These are phyloP conservation scores for Gouania willdenowi DNA, from an alignment of 2,797 vertebrate species.

Conservation along the genomic window DNA sequence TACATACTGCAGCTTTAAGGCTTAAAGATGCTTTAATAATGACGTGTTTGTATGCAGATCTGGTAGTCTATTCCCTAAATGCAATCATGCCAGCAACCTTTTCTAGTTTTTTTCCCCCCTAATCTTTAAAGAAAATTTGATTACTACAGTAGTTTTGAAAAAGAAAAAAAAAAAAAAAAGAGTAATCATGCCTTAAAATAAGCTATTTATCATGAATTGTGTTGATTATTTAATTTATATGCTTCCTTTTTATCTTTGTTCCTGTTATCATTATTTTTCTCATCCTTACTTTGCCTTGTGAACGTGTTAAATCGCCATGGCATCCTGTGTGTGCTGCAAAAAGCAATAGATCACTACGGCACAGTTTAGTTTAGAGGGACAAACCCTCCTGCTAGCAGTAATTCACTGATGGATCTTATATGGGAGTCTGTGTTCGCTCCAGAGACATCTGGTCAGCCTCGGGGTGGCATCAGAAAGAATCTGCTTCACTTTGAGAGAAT, in stretches of 20 bases:
- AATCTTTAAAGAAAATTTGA: too few relatives aligned
- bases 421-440: conserved; percentile 23
- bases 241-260: conserved; percentile 7
- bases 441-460: conserved; percentile 37
- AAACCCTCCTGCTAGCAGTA: conserved; percentile 4
- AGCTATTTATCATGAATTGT: too few relatives aligned
- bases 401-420: conserved; percentile 25
- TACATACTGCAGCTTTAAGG: too few relatives aligned
- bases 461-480: conserved; percentile 22
- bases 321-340: neutral
- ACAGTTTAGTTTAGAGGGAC: conserved; percentile 8
- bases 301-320: conserved; percentile 32
- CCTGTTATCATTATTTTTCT: too few relatives aligned
- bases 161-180: too few relatives aligned
- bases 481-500: conserved; percentile 13
- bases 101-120: too few relatives aligned
- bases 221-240: neutral
- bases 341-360: conserved; percentile 31
- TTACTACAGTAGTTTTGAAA: too few relatives aligned
- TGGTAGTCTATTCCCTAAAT: too few relatives aligned
- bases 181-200: too few relatives aligned
- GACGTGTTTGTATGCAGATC: too few relatives aligned
- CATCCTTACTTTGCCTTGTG: conserved; percentile 5
- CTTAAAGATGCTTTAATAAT: too few relatives aligned
- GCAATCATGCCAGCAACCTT: too few relatives aligned